Base-by-base conservation (phyloP, 2,888 invertebrate genomes). In the Allygus modestus region DNA sequence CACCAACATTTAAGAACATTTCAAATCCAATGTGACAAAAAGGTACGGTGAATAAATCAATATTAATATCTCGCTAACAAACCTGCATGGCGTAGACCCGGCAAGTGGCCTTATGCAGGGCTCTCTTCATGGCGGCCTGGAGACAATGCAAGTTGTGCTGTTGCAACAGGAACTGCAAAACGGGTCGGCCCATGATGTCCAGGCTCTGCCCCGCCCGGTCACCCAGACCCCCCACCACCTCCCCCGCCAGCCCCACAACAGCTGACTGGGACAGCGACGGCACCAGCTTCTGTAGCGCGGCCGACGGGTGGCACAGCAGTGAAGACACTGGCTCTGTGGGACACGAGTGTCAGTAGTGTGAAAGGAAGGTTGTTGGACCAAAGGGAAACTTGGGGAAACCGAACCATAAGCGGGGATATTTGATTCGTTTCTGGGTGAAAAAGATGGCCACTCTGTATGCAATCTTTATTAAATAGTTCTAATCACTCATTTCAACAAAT, bases 41-140 rank as follows among this genome's bases (percentile, higher is more conserved):
- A n/a, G n/a, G n/a, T n/a, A n/a, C n/a, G n/a, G n/a, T n/a, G n/a
- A n/a, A n/a, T n/a, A n/a, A n/a, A n/a, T n/a, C n/a, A n/a, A n/a
- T n/a, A n/a, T n/a, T n/a, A n/a, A n/a, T n/a, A n/a, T n/a, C n/a
- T n/a, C n/a, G n/a, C n/a, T n/a, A n/a, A n/a, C n/a, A 46, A 46
- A 94, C 94, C 93, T 98, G 97, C 93, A 98, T 94, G 0, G 97
- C 96, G 90, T 96, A 95, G 88, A 98, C 96, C n/a, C 92, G 89
- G 87, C 92, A 93, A 0, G 92, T 92, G 1, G 93, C 92, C 88
- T 93, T 92, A 81, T 92, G 92, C 0, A 99, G 92, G 0, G 98
- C 96, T 85, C 97, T 96, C 86, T 96, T 96, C 95, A 99, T 97
- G 61, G 97, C 96, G 85, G 96, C 93, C 86, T 96, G 94, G 77